phyloP scores from a whole-genome alignment of 2,797 vertebrate genomes.

The Parauchenoglanis punctatus region DNA sequence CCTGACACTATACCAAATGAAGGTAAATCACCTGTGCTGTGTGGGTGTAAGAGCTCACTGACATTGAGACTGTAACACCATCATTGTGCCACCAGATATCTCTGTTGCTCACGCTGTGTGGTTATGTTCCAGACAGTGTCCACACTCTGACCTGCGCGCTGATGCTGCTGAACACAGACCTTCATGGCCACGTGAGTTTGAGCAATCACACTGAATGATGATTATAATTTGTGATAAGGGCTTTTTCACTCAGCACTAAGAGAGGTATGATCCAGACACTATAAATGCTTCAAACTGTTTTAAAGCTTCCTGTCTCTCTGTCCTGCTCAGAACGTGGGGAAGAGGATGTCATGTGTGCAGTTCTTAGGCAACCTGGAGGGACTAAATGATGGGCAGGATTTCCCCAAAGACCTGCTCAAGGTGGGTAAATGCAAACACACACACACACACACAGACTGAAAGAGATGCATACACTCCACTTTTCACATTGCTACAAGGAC shows the following conservation, averaged over 20 bases:
- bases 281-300: conserved; percentile 3
- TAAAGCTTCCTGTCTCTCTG: conserved; percentile 32
- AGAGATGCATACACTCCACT: background rate
- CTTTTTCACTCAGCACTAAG: background rate
- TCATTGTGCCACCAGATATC: conserved; percentile 33
- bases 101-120: conserved; percentile 38
- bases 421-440: conserved; percentile 66
- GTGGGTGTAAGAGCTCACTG: background rate
- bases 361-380: conserved; percentile 93
- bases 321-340: conserved; percentile 86
- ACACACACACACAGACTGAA: background rate
- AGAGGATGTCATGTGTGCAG: conserved; percentile 92
- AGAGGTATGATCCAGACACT: background rate
- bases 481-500: background rate
- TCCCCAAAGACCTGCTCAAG: conserved; percentile 94
- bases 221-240: background rate
- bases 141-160: conserved; percentile 96
- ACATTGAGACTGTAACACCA: conserved; percentile 16
- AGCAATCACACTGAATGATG: background rate
- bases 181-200: conserved; percentile 94
- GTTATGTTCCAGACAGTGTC: conserved; percentile 81
- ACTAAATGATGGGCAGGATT: conserved; percentile 90
- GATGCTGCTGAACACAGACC: conserved; percentile 96
- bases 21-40: conserved; percentile 74
- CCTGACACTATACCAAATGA: conserved; percentile 78